phyloP scores from a whole-genome alignment of 1,140 invertebrate species.

The Hesperophylax magnus region DNA sequence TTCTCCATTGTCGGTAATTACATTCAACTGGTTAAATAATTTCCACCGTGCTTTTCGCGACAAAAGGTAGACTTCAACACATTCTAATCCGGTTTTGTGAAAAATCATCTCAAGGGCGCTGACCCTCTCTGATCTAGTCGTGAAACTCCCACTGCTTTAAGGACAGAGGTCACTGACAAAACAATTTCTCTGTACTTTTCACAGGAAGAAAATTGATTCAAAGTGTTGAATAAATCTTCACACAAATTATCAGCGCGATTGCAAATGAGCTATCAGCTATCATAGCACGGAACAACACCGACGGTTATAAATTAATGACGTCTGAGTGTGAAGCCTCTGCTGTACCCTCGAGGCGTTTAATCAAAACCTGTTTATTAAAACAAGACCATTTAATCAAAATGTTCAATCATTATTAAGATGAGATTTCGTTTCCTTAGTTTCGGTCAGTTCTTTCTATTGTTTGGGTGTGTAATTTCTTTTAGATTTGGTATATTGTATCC shows the following conservation, averaged over 20 bases:
- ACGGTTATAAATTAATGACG: conserved; percentile 34
- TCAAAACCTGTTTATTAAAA: neutral
- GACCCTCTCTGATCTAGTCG: too few relatives aligned
- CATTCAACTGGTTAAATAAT: too few relatives aligned
- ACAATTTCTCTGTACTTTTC: neutral
- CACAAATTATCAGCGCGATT: conserved; percentile 38
- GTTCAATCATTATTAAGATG: neutral
- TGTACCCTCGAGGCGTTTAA: conserved; percentile 1
- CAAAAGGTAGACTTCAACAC: too few relatives aligned
- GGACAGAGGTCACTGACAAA: too few relatives aligned
- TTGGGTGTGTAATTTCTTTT: neutral
- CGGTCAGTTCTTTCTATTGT: neutral
- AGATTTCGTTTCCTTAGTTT: neutral
- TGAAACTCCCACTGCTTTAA: too few relatives aligned
- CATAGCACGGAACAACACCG: conserved; percentile 8
- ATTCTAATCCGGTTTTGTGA: too few relatives aligned
- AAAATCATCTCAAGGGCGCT: too few relatives aligned
- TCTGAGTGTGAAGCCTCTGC: conserved; percentile 33
- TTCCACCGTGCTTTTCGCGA: too few relatives aligned
- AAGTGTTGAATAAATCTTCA: conserved; percentile 36
- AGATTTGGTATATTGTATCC: neutral
- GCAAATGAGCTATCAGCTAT: conserved; percentile 12
- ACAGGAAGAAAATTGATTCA: conserved; percentile 24
- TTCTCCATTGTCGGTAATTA: too few relatives aligned
- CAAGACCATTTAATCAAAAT: neutral